Evolutionary conservation across 1,140 invertebrate genomes (phyloP).

Genomic region (Drosophila ficusphila): DNA sequence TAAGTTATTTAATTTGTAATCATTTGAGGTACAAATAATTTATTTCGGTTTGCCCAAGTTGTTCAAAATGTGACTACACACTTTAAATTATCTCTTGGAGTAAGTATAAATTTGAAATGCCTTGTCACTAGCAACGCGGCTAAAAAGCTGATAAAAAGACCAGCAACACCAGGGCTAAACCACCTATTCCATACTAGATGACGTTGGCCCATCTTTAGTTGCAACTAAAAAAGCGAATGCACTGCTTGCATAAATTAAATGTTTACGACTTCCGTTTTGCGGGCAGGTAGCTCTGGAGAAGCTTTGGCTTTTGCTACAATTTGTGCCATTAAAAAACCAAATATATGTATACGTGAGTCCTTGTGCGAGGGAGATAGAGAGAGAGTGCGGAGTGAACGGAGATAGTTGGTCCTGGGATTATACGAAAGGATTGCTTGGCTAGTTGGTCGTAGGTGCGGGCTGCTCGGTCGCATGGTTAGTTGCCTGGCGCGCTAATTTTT

Average conservation of each 20-base stretch:
- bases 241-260: slow-evolving; percentile 81
- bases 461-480: slow-evolving; percentile 29
- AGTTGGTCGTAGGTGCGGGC: slow-evolving; percentile 25
- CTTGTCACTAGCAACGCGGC: not conserved
- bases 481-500: slow-evolving; percentile 74
- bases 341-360: slow-evolving; percentile 54
- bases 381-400: slow-evolving; percentile 13
- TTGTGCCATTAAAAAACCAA: slow-evolving; percentile 73
- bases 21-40: not conserved
- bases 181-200: not conserved
- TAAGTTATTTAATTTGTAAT: not conserved
- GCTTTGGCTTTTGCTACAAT: slow-evolving; percentile 43
- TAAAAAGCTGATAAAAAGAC: slow-evolving; percentile 21
- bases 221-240: slow-evolving; percentile 74
- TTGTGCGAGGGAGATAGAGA: not conserved
- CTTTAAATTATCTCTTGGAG: not conserved
- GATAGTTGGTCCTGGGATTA: slow-evolving; percentile 59
- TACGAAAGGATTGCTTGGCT: slow-evolving; percentile 33
- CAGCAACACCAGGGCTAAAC: not conserved
- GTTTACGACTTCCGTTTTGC: slow-evolving; percentile 73
- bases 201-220: slow-evolving; percentile 59
- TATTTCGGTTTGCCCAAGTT: not conserved
- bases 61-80: not conserved
- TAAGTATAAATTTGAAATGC: slow-evolving; percentile 32
- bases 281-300: slow-evolving; percentile 34